Evolutionary conservation across 2,113 vertebrate species (phyloP).

Genomic region (Poeciliopsis turrubarensis): DNA sequence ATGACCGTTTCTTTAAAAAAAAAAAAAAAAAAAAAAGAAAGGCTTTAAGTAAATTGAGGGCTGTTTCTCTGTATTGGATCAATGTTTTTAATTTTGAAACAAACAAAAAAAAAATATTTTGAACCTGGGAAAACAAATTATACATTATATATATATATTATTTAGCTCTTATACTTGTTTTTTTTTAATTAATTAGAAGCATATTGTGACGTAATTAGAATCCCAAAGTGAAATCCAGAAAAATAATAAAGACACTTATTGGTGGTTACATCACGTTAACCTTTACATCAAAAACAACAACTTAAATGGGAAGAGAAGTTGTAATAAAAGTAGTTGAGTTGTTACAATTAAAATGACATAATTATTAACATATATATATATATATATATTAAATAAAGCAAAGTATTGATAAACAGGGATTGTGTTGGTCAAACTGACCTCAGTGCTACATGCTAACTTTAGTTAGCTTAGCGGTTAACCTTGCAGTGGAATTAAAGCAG

Average conservation of each 20-base stretch:
- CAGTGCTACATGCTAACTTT: conserved; percentile 39
- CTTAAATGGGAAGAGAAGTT: background rate
- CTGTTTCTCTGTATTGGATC: too few species aligned
- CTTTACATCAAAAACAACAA: background rate
- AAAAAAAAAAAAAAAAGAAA: too few species aligned
- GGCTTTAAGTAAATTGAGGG: too few species aligned
- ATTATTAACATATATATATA: background rate
- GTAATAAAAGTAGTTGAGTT: too few species aligned
- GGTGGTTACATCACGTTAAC: background rate
- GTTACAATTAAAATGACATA: background rate
- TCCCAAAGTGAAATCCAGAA: background rate
- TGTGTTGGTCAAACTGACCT: conserved; percentile 39
- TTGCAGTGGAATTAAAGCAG: conserved; percentile 44
- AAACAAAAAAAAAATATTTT: too few species aligned
- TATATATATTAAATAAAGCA: background rate
- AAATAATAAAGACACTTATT: background rate
- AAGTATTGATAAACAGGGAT: too few species aligned
- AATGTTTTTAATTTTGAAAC: too few species aligned
- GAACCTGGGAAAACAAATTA: too few species aligned
- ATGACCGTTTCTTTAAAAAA: too few species aligned
- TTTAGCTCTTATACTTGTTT: too few species aligned
- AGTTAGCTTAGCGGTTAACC: conserved; percentile 53
- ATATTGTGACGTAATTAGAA: background rate
- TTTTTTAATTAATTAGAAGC: background rate
- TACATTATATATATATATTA: too few species aligned